Evolutionary conservation across 2,888 invertebrate species (phyloP).

Genomic region (Protodeltote pygarga): DNA sequence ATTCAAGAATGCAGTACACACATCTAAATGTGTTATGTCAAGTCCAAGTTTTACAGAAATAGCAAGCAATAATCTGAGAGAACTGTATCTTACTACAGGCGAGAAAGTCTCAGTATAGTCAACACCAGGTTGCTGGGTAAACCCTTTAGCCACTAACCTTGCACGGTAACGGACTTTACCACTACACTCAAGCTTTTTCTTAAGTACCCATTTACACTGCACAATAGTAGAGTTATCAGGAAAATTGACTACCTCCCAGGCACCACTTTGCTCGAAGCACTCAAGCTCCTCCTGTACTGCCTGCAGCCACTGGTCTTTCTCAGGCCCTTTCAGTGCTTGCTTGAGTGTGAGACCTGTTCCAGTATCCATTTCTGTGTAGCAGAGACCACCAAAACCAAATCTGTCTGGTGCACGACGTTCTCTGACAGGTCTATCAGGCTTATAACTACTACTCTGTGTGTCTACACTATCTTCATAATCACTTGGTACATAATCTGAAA

Average conservation of each 20-base stretch:
- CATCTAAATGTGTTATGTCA: background rate
- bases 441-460: too few species aligned
- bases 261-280: too few species aligned
- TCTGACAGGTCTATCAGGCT: too few species aligned
- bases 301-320: too few species aligned
- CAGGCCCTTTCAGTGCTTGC: too few species aligned
- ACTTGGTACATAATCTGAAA: too few species aligned
- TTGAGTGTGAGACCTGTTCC: too few species aligned
- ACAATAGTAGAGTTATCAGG: background rate
- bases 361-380: too few species aligned
- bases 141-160: background rate
- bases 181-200: background rate
- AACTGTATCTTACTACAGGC: background rate
- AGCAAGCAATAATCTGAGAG: conserved; percentile 1
- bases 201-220: conserved; percentile 5
- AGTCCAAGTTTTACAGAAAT: background rate
- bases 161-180: background rate
- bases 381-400: too few species aligned
- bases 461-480: too few species aligned
- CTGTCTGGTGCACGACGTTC: too few species aligned
- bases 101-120: background rate
- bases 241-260: background rate
- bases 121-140: background rate
- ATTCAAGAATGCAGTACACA: conserved; percentile 1
- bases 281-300: too few species aligned